These are phyloP conservation scores for Stomorhina lunata DNA, from an alignment of 2,888 invertebrate species.

Conservation along the genomic window DNA sequence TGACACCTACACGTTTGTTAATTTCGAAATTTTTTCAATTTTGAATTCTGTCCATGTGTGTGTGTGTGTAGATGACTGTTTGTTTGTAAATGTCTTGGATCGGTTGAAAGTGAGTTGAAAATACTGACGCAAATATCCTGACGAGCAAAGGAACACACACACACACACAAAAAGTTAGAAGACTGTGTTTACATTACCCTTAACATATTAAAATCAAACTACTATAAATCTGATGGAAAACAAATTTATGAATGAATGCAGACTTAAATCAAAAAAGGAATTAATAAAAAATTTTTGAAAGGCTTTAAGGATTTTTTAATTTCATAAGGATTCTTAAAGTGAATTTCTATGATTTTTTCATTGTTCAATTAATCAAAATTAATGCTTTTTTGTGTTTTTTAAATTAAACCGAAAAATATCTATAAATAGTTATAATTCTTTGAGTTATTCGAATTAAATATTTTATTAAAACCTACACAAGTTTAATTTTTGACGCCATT, in stretches of 20 bases:
- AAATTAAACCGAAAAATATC: no score
- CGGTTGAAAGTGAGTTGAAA: slow-evolving; percentile 47
- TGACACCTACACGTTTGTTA: slow-evolving; percentile 50
- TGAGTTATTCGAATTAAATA: no score
- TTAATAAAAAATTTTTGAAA: no score
- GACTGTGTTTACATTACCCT: slow-evolving; percentile 34
- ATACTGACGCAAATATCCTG: slow-evolving; percentile 59
- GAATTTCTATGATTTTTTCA: no score
- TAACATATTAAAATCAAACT: slow-evolving; percentile 20
- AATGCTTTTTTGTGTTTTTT: no score
- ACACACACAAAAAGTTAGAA: slow-evolving; percentile 5
- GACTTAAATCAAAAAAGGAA: background rate
- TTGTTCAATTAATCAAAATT: no score
- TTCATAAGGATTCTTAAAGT: no score
- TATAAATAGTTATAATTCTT: no score
- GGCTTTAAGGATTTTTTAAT: no score
- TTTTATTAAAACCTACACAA: no score
- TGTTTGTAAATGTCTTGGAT: slow-evolving; percentile 58
- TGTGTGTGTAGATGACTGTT: no score
- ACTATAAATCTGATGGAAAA: background rate
- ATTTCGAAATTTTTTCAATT: slow-evolving; percentile 41
- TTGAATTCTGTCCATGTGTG: background rate
- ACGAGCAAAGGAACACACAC: slow-evolving; percentile 6
- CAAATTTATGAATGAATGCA: slow-evolving; percentile 42
- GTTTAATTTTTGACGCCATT: no score